Evolutionary conservation across 2,113 vertebrate species (phyloP), one percentile per base, ranked within the genome.

Genomic region (Tangachromis dhanisi): DNA sequence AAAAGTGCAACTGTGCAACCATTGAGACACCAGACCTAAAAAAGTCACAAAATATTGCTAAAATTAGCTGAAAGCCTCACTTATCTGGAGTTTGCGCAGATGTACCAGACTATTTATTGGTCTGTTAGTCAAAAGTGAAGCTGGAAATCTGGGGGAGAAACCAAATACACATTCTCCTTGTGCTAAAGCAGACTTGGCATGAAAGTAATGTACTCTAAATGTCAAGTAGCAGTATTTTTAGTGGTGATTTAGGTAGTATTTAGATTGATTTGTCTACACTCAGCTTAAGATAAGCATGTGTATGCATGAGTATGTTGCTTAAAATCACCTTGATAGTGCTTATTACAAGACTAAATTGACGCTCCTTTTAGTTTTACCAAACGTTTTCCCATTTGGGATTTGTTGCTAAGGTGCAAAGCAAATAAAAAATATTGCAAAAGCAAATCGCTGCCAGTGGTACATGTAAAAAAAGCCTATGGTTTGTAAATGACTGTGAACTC

Each of bases 401-500:
- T 82, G 35, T 63, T 63, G 47, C 66, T 24, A 76, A 82, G 80
- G 53, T 29, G 78, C 54, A 80, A 49, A 84, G 45, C 59, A 66
- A 91, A 90, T 84, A 88, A 79, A 87, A 80, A 59, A 76, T 29
- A 84, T 59, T 84, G 24, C 7, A 10, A 63, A 84, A 78, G 45
- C 81, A 88, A 85, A 88, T 88, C 2, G 33, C 51, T 85, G 54
- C 66, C 63, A 79, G 81, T 83, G 80, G 45, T 83, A 54, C 53
- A 29, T 31, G 7, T 14, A 26, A 76, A 87, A 86, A 83, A 85
- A 61, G 38, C 9, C 35, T 4, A 13, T 5, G 8, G 9, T 87
- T 89, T 83, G 53, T 89, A 84, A 90, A 88, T 86, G 83, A 81
- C 63, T 71, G 8, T 85, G 73, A 21, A 76, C 61, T 85, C 88